Base-by-base conservation (phyloP, 2,888 invertebrate species). In the Branchipolynoe longqiensis region DNA sequence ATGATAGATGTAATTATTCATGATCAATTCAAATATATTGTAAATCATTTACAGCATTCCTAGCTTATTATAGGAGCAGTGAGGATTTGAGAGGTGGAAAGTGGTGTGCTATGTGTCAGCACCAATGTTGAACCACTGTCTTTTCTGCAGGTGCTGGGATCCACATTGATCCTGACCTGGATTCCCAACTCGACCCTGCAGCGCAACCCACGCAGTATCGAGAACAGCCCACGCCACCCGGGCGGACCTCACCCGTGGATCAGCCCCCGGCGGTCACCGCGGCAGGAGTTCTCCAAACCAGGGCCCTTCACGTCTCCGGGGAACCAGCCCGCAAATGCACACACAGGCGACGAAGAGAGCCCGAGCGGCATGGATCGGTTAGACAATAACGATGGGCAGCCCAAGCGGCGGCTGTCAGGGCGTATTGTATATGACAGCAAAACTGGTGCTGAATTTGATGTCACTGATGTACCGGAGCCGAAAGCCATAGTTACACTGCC, bases 111-210 rank as follows among this genome's bases (percentile, higher is more conserved):
- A n/a, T n/a, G n/a, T n/a, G n/a, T n/a, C n/a, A n/a, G n/a, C n/a
- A n/a, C n/a, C n/a, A n/a, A n/a, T n/a, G n/a, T n/a, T n/a, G n/a
- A n/a, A n/a, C n/a, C n/a, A n/a, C 12, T 56, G 33, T 82, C n/a
- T 89, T 83, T 78, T 59, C 89, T 90, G 22, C 88, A 93, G 93
- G 89, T 90, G 4, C 89, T 92, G 85, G 94, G 93, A 95, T 97
- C 89, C 31, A 98, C 98, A 0, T 94, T 98, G 18, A 96, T 97
- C 89, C 95, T 98, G 1, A 98, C 97, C 87, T 98, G 98, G 98
- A 97, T 98, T 89, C 98, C 98, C 0, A 98, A 98, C 93, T 96
- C 96, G 0, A 97, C 97, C 0, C 94, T 98, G 58, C 96, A 97
- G 88, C 97, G 96, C 94, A 97, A 97, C 92, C 97, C 98, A 25